Evolutionary conservation across 2,888 invertebrate genomes (phyloP), one percentile per base, ranked within the genome.

Genomic region (Dryobotodes eremita): DNA sequence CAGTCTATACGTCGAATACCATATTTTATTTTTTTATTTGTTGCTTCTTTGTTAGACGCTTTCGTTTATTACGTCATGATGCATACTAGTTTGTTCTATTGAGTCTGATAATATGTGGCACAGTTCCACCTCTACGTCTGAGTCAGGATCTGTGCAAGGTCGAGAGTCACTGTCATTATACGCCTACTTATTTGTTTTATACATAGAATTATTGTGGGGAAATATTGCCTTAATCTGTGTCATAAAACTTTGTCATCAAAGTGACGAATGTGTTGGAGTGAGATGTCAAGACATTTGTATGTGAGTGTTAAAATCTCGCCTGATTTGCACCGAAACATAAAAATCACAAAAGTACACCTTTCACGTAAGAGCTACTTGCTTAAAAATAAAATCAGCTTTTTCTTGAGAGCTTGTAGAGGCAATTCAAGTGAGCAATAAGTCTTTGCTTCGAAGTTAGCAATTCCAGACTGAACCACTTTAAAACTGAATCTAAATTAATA

Each of bases 81-180:
- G 61, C 26, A 36, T 7, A 50, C 20, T 26, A 31, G 66, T 57
- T 23, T 46, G 55, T 53, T 66, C 26, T 85, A 73, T 48, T 71
- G 50, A 42, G n/a, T 66, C 57, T 62, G 15, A 48, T 62, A 68
- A 59, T 59, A 80, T 75, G 62, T 55, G 23, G 66, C 57, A 64
- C 62, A 64, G 62, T 68, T 71, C 46, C 23, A 70, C 65, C 50
- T 74, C 42, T 68, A 65, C 15, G 23, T 53, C 57, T 85, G 57
- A 85, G 81, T 85, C 71, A 80, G 71, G 31, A 69, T 59, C 17
- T 69, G 20, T 68, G 74, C 85, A 82, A 82, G 80, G 80, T 80
- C 42, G 55, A 61, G 26, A 48, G 85, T 59, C 81, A 74, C 62
- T 74, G 57, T 62, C 70, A 46, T 80, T 80, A 68, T 57, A 62